Evolutionary conservation across 2,113 vertebrate species (phyloP), one percentile per base, ranked within the genome.

Genomic region (Ailurus styani): DNA sequence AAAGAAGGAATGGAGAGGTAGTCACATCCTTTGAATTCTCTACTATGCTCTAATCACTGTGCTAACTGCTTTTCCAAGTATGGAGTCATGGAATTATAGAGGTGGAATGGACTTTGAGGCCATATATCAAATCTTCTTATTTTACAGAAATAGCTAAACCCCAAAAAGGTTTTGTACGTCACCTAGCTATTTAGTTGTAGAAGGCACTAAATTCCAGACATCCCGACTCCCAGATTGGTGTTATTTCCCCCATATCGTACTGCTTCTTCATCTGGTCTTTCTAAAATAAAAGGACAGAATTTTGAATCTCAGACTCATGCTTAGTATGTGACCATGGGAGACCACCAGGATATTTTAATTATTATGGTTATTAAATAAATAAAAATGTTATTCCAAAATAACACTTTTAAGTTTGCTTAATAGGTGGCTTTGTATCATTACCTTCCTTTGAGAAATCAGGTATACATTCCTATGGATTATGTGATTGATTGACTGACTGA

Each of bases 131-230:
- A 86, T 66, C 25, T 34, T 85, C 25, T 87, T 85, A 72, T 88
- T 97, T 94, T 87, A 92, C 17, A 95, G 57, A 96, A 84, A 29
- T 66, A 90, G 66, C 12, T 68, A 68, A 91, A 40, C 34, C 14
- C 34, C 14, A 12, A 37, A 57, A 54, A 95, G 83, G 14, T 84
- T 82, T 87, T 77, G 66, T 75, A 6, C 31, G 85, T 90, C 75
- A 90, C 34, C n/a, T 62, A 31, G 29, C 25, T 86, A 3, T 60
- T 73, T 62, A n/a, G 31, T 86, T 23, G 10, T 57, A 57, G 72
- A 68, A 94, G 47, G 13, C 34, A 88, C 18, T 64, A 29, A 70
- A 52, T 7, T 68, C 57, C 75, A 95, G 92, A 70, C 75, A 62
- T 64, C 25, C 45, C 60, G 84, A 86, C 55, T 95, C 55, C 14